Base-by-base conservation (phyloP, 2,113 vertebrate species). In the Syngnathoides biaculeatus region DNA sequence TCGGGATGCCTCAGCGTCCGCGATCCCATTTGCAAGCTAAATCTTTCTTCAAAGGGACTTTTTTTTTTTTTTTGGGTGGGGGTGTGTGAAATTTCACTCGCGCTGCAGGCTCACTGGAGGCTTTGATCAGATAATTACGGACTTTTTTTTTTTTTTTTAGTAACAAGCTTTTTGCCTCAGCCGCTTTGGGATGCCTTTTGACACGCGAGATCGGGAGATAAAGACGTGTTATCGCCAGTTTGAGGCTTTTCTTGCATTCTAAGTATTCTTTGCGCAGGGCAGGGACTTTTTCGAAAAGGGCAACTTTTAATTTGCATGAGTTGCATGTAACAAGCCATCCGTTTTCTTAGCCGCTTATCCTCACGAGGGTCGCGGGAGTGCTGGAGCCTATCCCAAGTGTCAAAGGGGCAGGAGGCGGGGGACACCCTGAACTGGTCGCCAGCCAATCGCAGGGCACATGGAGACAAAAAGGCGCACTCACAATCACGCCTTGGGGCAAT, bases 91-190 rank as follows among this genome's bases (percentile, higher is more conserved):
- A 62, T 62, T 62, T 24, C 40, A 43, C 40, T 43, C 2, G 40
- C 0, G 40, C 60, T 14, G 13, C 60, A 24, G 14, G 60, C 60
- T 62, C 22, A 3, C 40, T 0, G 22, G 12, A 26, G 39, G 22
- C 60, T 62, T 62, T 62, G 60, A 62, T 62, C 60, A 62, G 39
- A 62, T 43, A 17, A 26, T 26, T 42, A 62, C n/a, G 1, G 40
- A 62, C 60, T 62, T 45, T 43, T 43, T 52, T 35, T 26, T 43
- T 40, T 62, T 45, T 43, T 43, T 52, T 35, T 26, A 62, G 39
- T 43, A 62, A 62, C 22, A 8, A 62, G 22, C n/a, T 62, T 57
- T 57, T 43, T 42, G 60, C 60, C 14, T 43, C 13, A 4, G 60
- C n/a, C n/a, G 14, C 60, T 62, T 62, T 2, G 8, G 39, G 42